Percentiles rank a stretch among this genome's conserved stretches.
These are phyloP conservation scores for Monomorium pharaonis DNA, from an alignment of 1,140 invertebrate genomes.

Conservation along the genomic window DNA sequence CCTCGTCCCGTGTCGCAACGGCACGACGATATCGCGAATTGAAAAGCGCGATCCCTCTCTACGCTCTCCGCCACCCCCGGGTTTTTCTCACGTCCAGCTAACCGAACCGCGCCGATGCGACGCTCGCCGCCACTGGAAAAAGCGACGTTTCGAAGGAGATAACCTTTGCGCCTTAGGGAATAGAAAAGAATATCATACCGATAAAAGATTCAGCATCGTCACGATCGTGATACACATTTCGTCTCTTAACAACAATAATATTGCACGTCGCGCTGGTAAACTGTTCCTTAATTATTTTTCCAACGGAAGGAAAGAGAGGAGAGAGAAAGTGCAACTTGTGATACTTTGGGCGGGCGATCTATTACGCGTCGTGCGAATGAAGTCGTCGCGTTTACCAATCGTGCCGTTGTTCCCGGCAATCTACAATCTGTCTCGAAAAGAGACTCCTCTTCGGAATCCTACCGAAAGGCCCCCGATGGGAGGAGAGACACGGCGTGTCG, in stretches of 20 bases:
- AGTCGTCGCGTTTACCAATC: background rate
- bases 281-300: background rate
- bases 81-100: conserved; percentile 32
- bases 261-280: background rate
- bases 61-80: conserved; percentile 1
- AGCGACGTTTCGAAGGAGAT: conserved; percentile 10
- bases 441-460: conserved; percentile 43
- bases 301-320: background rate
- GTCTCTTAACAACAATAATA: background rate
- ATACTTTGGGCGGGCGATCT: no score
- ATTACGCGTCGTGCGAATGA: background rate
- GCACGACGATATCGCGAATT: conserved; percentile 78
- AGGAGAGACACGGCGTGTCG: conserved; percentile 70
- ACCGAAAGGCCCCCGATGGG: conserved; percentile 40
- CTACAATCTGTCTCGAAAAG: conserved; percentile 29
- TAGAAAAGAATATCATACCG: background rate
- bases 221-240: background rate
- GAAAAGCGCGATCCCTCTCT: conserved; percentile 73
- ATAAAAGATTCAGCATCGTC: background rate
- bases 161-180: conserved; percentile 8
- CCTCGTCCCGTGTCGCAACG: conserved; percentile 60
- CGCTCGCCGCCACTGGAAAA: background rate
- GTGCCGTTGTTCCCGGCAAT: background rate
- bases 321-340: no score
- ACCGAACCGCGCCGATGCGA: conserved; percentile 51